Base-by-base conservation (phyloP, 1,140 invertebrate genomes). In the Saccostrea glomerata region DNA sequence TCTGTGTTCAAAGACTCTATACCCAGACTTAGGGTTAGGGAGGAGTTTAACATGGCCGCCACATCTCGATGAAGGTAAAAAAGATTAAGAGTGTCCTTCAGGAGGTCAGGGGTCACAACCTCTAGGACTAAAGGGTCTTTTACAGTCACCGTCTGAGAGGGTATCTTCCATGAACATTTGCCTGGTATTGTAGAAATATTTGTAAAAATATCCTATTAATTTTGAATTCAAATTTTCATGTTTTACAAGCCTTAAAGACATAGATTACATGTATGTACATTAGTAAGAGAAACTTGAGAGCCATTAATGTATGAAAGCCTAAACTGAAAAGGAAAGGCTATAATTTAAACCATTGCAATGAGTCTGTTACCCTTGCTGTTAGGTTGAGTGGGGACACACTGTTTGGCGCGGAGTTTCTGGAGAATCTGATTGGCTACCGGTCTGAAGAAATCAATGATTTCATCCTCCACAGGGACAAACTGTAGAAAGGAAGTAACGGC, bases 371-470 rank as follows among this genome's bases (percentile, higher is more conserved):
- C 91, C 92, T 91, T 86, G 36, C 83, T 89, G 63, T 89, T 90
- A 55, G 92, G 90, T 40, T 92, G 88, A 36, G 93, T 91, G 23
- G 94, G 94, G 25, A 95, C 89, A 91, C 94, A 95, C 15, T 92
- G 90, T 66, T 91, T 93, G 40, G 90, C 92, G 60, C 91, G 91
- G 2, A 95, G 92, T 84, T 92, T 92, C 40, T 91, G 87, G 5
- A 94, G 87, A 70, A 95, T 94, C 23, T 93, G 92, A 17, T 93
- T 84, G 12, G 94, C 92, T n/a, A 95, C 93, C 13, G 94, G 94
- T 84, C 91, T 90, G 90, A 95, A 95, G 91, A 95, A 95, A 86
- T 94, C 94, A 13, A 95, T 88, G 47, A 94, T 93, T 86, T 95
- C 94, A 89, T 94, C 94, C 86, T 94, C 93, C 85, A 93, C 84